Conservation (phyloP, 2,797 vertebrate genomes). For the Hafferia zeledoni region DNA sequence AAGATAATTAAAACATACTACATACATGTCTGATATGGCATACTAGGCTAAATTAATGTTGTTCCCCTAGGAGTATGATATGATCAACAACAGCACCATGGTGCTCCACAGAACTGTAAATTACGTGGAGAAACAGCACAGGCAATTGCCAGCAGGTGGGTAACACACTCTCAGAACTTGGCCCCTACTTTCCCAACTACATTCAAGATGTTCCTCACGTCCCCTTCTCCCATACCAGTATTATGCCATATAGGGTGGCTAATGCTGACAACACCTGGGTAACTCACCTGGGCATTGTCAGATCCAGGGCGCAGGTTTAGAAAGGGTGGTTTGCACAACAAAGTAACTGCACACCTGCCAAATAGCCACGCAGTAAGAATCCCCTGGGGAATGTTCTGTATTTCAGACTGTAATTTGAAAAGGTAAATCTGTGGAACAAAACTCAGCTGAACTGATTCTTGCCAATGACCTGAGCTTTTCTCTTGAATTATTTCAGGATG, state of each 20-base stretch:
- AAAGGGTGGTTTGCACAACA: background rate
- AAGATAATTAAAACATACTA: background rate
- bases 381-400: background rate
- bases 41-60: background rate
- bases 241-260: background rate
- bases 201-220: fast-evolving
- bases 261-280: background rate
- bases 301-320: background rate
- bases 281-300: background rate
- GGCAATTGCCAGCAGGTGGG: background rate
- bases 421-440: background rate
- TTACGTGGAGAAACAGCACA: fast-evolving
- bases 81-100: background rate
- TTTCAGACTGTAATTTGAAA: background rate
- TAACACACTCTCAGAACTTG: background rate
- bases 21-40: background rate
- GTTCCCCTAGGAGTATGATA: background rate
- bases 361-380: background rate
- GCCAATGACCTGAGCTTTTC: background rate
- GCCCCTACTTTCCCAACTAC: background rate
- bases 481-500: background rate
- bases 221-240: background rate
- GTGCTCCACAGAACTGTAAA: background rate
- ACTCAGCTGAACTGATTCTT: background rate
- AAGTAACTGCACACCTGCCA: background rate